Evolutionary conservation across 2,797 vertebrate species (phyloP), one percentile per base, ranked within the genome.

Genomic region (Sebastes flavidus): DNA sequence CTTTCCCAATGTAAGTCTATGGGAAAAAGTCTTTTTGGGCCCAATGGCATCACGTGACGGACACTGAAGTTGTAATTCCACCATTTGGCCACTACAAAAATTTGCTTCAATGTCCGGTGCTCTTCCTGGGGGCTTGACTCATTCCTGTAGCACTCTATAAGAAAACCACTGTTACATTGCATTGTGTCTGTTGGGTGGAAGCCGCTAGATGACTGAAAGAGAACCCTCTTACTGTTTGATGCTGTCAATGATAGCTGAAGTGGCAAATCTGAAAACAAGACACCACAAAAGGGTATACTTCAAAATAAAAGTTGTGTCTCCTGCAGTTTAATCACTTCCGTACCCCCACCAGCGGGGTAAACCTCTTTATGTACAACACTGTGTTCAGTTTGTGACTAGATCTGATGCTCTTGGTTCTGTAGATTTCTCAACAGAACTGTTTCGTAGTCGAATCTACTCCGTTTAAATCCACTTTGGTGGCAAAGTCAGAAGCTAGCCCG

Each of bases 361-460:
- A 36, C 2, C 24, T 59, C 52, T 68, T 69, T 42, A 25, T 72
- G 29, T 66, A 6, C 34, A 70, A 16, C 61, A 60, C 34, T 18
- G 30, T 24, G 24, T 52, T 62, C 34, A 58, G 73, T 80, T 46
- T 68, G 38, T 60, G 54, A 65, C 20, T 8, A 7, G 13, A 67
- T 73, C 34, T 24, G 84, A 70, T 24, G 76, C 36, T 75, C 38
- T 80, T 32, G 34, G 16, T 54, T 52, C 60, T 11, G 8, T 13
- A 36, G 46, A 58, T 69, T 70, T 68, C 22, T 32, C 30, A 8
- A n/a, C 8, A 60, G 20, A 25, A 42, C 13, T 32, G 18, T 36
- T 42, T 42, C 27, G 29, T 27, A 11, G 30, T 42, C 54, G 46
- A 14, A 68, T 72, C 36, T 5, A 12, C 22, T 36, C 60, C 9